These are phyloP conservation scores for Nerophis lumbriciformis DNA, from an alignment of 2,113 vertebrate species.

Conservation along the genomic window DNA sequence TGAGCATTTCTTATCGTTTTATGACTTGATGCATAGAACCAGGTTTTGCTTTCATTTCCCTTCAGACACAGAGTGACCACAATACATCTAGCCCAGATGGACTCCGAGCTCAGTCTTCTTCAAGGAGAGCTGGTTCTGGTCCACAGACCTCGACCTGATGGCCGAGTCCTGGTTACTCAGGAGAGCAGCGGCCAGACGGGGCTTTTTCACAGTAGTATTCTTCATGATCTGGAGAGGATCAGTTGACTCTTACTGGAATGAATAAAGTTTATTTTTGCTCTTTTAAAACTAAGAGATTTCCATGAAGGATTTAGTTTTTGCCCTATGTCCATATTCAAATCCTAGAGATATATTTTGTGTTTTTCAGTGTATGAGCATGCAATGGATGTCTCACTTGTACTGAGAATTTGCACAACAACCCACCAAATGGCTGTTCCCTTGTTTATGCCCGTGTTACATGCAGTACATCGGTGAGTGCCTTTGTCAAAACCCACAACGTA, in stretches of 20 bases:
- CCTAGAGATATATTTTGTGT: constrained; percentile 34
- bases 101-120: constrained; percentile 69
- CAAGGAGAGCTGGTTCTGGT: constrained; percentile 73
- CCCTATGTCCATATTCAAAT: constrained; percentile 20
- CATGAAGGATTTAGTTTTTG: constrained; percentile 37
- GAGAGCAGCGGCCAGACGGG: constrained; percentile 70
- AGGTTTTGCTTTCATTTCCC: not conserved
- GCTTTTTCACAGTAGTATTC: constrained; percentile 65
- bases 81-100: constrained; percentile 65
- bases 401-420: constrained; percentile 52
- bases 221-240: constrained; percentile 67
- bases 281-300: constrained; percentile 40
- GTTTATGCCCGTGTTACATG: constrained; percentile 41
- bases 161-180: constrained; percentile 69
- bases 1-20: not conserved
- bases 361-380: constrained; percentile 33
- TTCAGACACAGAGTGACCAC: constrained; percentile 65
- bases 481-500: constrained; percentile 49
- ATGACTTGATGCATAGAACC: not conserved
- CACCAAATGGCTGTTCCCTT: constrained; percentile 45
- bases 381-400: constrained; percentile 46
- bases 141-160: constrained; percentile 69
- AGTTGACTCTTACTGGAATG: constrained; percentile 49
- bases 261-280: not conserved
- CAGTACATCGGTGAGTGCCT: constrained; percentile 57